Percentiles rank a stretch among this genome's conserved stretches.
Evolutionary conservation across 2,797 vertebrate species (phyloP).

Genomic region (Pseudochromis fuscus): DNA sequence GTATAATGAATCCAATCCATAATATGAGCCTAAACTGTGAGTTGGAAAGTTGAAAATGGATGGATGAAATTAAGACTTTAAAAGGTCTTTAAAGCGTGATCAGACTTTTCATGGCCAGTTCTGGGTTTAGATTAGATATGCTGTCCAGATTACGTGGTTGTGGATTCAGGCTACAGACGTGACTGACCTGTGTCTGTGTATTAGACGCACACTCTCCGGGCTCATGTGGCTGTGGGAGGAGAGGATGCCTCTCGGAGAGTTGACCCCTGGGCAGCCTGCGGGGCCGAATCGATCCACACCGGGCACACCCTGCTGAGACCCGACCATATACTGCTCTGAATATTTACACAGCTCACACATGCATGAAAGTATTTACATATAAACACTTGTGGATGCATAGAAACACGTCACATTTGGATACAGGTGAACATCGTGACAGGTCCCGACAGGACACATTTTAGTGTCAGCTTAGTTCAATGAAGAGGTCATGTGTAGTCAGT

Average conservation of each 20-base stretch:
- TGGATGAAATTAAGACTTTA: neutral
- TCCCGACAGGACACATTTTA: neutral
- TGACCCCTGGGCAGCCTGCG: conserved; percentile 87
- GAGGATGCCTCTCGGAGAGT: conserved; percentile 90
- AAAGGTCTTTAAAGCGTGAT: neutral
- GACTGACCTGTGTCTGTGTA: conserved; percentile 95
- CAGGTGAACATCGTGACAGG: neutral
- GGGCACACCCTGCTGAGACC: conserved; percentile 91
- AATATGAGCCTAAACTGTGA: neutral
- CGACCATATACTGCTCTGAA: conserved; percentile 83
- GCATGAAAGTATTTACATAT: neutral
- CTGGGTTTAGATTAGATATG: neutral
- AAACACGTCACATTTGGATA: neutral
- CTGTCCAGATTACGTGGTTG: neutral
- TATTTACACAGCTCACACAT: conserved; percentile 72
- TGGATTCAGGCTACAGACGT: too few species aligned
- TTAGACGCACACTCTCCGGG: conserved; percentile 93
- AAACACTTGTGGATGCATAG: neutral
- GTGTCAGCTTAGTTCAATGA: too few species aligned
- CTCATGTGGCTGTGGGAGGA: conserved; percentile 95
- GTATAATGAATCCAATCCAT: neutral
- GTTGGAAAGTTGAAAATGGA: neutral
- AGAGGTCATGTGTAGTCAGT: neutral
- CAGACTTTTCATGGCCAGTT: neutral
- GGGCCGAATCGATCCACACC: conserved; percentile 93